Percentiles rank a stretch among this genome's conserved stretches.
Evolutionary conservation across 2,888 invertebrate species (phyloP).

Genomic region (Priocnemis perturbator): DNA sequence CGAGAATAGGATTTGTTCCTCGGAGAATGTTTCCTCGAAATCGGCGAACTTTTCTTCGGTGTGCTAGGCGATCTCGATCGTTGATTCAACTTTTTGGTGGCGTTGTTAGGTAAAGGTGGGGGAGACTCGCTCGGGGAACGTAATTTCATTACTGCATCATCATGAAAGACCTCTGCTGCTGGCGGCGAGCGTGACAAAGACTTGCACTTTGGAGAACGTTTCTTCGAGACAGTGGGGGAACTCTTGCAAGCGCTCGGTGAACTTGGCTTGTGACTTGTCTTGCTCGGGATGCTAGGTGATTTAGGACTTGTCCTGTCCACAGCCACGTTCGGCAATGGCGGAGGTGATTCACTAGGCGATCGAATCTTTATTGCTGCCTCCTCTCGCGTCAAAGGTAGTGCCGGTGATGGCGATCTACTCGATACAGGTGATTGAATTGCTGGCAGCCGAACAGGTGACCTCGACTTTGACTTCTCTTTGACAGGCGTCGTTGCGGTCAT

Average conservation of each 20-base stretch:
- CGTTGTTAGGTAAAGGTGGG: conserved; percentile 39
- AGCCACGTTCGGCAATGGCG: conserved; percentile 33
- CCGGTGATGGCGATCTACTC: conserved; percentile 70
- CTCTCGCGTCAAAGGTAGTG: conserved; percentile 67
- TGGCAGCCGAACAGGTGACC: conserved; percentile 54
- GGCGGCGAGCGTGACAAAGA: conserved; percentile 55
- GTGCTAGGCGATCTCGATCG: conserved; percentile 43
- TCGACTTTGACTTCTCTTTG: conserved; percentile 44
- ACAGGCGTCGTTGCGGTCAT: conserved; percentile 37
- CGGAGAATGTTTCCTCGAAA: conserved; percentile 49
- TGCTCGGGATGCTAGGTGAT: conserved; percentile 30
- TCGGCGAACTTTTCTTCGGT: conserved; percentile 51
- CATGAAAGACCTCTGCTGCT: conserved; percentile 26
- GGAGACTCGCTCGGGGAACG: conserved; percentile 64
- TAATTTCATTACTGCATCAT: conserved; percentile 49
- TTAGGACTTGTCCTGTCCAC: conserved; percentile 37
- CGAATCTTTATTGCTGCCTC: conserved; percentile 63
- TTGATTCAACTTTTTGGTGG: conserved; percentile 18
- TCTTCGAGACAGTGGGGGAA: conserved; percentile 43
- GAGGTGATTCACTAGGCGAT: conserved; percentile 64
- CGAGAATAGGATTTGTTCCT: conserved; percentile 64
- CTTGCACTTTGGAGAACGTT: conserved; percentile 41
- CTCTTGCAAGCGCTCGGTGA: conserved; percentile 39
- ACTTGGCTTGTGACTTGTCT: conserved; percentile 32
- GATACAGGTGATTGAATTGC: conserved; percentile 62